Base-by-base conservation (phyloP, 2,797 vertebrate genomes). In the Spatula clypeata region DNA sequence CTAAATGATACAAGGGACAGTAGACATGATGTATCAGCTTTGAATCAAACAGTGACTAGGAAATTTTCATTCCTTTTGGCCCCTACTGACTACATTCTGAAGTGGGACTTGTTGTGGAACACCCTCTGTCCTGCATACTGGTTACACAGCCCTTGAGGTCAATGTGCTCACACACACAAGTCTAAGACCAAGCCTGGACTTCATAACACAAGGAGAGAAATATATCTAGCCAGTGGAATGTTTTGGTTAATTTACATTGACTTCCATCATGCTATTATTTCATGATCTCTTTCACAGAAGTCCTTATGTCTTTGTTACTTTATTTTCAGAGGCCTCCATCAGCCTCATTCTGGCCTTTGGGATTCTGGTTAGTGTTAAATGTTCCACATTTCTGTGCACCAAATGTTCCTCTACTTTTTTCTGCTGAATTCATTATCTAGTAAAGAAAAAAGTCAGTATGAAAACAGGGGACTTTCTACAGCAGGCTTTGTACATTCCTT, bases 41-140 rank as follows among this genome's bases (percentile, higher is more conserved):
- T 86, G 45, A 44, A 67, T 70, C 45, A 77, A 95, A 95, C 96
- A 85, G 26, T 58, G 36, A 86, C 93, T 93, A 85, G n/a, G 49
- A 79, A 81, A 79, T 77, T 66, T 13, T 86, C 81, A 42, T 88
- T 49, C 14, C 26, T 92, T 79, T 97, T 93, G 89, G 76, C 27
- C 18, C 64, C 20, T 86, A 47, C 18, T 84, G 38, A 29, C 38
- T 7, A 13, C 11, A 26, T 89, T 92, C n/a, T 89, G 54, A 71
- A 88, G 51, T 85, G 62, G 10, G 27, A 26, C 19, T 90, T 53
- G 3, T 47, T 53, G 3, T 47, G n/a, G 44, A 86, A 24, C 6
- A 23, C 9, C 7, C 11, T 79, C 15, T 49, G 38, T 64, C 21
- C 21, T 73, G 31, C 10, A 1, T 51, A 8, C 31, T 77, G 32